These are phyloP conservation scores for Leptinotarsa tumamoca DNA, from an alignment of 2,888 invertebrate species.

Conservation along the genomic window DNA sequence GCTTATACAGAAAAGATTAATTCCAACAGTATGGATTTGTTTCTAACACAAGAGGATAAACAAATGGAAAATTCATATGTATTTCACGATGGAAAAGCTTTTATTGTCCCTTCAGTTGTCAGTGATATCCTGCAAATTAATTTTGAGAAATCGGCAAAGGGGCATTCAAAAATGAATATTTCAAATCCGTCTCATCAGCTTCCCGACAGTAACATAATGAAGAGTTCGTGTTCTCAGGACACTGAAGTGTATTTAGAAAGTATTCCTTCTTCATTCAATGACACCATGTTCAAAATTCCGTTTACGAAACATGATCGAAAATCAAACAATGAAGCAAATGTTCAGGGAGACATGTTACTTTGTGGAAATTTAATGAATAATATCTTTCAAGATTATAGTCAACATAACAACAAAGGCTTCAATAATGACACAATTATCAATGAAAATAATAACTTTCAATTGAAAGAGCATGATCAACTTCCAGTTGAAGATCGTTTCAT, in stretches of 20 bases:
- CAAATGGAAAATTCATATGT: background rate
- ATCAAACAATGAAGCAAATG: background rate
- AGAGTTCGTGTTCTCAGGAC: background rate
- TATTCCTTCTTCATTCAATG: background rate
- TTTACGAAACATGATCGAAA: background rate
- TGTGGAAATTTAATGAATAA: no score
- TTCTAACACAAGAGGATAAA: background rate
- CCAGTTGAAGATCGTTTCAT: background rate
- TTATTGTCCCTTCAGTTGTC: background rate
- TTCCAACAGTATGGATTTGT: background rate
- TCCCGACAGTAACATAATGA: background rate
- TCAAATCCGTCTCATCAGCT: background rate
- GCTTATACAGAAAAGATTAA: background rate
- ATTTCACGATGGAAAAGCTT: background rate
- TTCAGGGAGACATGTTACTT: no score
- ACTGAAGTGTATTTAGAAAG: conserved; percentile 12
- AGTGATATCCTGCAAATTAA: background rate
- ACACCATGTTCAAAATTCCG: conserved; percentile 7
- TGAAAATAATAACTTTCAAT: background rate
- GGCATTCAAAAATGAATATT: background rate
- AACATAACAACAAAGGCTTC: background rate
- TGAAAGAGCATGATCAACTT: background rate
- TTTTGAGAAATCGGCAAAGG: background rate
- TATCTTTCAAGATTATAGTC: background rate
- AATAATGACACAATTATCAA: background rate